Conservation (phyloP, 2,797 vertebrate genomes). For the Hemibagrus guttatus region DNA sequence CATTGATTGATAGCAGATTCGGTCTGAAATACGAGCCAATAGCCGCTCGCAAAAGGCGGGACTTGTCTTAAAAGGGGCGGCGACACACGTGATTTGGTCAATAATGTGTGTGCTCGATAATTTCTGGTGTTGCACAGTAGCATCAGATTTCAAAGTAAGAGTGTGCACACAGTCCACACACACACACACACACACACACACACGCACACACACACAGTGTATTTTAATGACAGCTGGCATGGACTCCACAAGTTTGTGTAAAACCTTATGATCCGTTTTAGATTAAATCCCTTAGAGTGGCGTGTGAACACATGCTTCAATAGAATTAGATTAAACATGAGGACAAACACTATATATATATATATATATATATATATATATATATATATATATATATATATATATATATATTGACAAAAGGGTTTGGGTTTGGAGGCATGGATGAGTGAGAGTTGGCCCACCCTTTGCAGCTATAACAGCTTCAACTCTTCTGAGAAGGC, state of each 20-base stretch:
- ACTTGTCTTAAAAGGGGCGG: not conserved
- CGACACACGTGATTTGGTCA: not conserved
- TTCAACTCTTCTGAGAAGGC: too few species aligned
- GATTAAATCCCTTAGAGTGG: not conserved
- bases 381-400: too few species aligned
- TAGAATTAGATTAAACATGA: not conserved
- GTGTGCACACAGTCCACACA: not conserved
- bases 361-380: too few species aligned
- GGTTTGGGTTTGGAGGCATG: too few species aligned
- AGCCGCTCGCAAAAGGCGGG: not conserved
- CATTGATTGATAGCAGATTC: too few species aligned
- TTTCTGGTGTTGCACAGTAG: not conserved
- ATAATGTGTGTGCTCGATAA: too few species aligned
- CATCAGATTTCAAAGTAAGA: conserved; percentile 10
- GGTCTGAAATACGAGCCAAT: not conserved
- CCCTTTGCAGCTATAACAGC: too few species aligned
- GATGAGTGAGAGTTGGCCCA: too few species aligned
- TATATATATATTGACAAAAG: too few species aligned
- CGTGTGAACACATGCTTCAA: not conserved
- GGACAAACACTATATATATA: not conserved
- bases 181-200: not conserved
- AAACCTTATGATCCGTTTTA: not conserved
- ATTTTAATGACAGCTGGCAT: not conserved
- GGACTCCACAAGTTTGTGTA: not conserved
- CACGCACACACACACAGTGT: not conserved